Base-by-base conservation (phyloP, 2,113 vertebrate species). In the Chaetops frenatus region DNA sequence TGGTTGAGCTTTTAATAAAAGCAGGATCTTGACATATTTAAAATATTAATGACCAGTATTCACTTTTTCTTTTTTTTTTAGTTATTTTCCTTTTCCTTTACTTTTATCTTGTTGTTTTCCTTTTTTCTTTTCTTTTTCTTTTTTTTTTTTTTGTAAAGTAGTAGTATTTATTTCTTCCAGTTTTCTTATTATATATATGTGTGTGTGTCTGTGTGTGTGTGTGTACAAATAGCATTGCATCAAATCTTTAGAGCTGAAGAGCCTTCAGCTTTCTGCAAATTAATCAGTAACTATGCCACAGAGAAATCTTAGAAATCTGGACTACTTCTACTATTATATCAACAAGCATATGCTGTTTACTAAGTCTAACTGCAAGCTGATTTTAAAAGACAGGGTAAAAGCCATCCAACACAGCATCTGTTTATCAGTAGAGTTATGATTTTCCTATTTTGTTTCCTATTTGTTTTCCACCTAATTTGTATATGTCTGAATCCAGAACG, bases 311-410 rank as follows among this genome's bases (percentile, higher is more conserved):
- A 73, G 28, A 89, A 90, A 56, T 74, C 15, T 56, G 65, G 27
- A 44, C 31, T 61, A 29, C 16, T 64, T 42, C 25, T 85, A 44
- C 47, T 45, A 25, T 53, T n/a, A 8, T 79, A 67, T 71, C 80
- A 94, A 81, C 25, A 95, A 74, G 8, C 62, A 81, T 45, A 77
- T 61, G 51, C 58, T 90, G 48, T 84, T 86, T 87, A 70, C 76
- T 71, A 66, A 82, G 47, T 36, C 56, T 16, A 54, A 48, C 40
- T 48, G 40, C 35, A 77, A 62, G 71, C 71, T 76, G 87, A 76
- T 69, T 83, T 76, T 28, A 61, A 62, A 48, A 83, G 70, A 61
- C n/a, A 61, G 19, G 54, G 28, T 38, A 61, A 29, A 66, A 82
- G 28, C 25, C 47, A 48, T 40, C 40, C 70, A 69, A 69, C 23